phyloP scores from a whole-genome alignment of 2,113 vertebrate genomes.

The Parus major region DNA sequence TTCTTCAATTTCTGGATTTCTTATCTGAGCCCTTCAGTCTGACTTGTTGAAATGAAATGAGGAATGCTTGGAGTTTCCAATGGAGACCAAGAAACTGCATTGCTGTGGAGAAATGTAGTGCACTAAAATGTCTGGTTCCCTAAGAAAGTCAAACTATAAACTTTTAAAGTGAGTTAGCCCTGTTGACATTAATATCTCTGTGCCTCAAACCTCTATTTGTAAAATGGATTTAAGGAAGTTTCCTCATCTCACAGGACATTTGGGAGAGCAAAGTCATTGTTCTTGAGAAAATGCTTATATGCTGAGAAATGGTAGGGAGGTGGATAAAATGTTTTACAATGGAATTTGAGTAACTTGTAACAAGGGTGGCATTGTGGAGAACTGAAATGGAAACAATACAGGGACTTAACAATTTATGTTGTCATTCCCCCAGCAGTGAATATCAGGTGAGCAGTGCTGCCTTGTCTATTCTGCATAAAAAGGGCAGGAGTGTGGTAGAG shows the following conservation, averaged over 20 bases:
- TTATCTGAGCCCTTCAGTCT: constrained; percentile 11
- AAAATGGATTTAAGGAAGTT: neutral
- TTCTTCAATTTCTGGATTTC: constrained; percentile 34
- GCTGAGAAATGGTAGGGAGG: neutral
- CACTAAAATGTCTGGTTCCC: neutral
- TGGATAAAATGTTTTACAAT: neutral
- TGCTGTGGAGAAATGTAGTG: neutral
- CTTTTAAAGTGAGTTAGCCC: neutral
- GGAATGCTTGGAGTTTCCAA: neutral
- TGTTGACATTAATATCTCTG: neutral
- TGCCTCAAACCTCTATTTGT: neutral
- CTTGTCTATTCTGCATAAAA: neutral
- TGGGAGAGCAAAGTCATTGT: neutral
- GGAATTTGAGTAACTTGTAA: neutral
- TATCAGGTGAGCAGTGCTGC: neutral
- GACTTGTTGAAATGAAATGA: constrained; percentile 29
- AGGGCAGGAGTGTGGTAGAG: rapidly evolving
- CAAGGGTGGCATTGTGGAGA: neutral
- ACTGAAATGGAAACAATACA: neutral
- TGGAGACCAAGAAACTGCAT: neutral
- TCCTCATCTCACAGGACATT: neutral
- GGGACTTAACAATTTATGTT: neutral
- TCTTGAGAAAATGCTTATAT: neutral
- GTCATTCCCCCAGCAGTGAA: neutral
- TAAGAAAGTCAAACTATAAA: neutral